Evolutionary conservation across 2,888 invertebrate genomes (phyloP), one percentile per base, ranked within the genome.

Genomic region (Argyra leucocephala): DNA sequence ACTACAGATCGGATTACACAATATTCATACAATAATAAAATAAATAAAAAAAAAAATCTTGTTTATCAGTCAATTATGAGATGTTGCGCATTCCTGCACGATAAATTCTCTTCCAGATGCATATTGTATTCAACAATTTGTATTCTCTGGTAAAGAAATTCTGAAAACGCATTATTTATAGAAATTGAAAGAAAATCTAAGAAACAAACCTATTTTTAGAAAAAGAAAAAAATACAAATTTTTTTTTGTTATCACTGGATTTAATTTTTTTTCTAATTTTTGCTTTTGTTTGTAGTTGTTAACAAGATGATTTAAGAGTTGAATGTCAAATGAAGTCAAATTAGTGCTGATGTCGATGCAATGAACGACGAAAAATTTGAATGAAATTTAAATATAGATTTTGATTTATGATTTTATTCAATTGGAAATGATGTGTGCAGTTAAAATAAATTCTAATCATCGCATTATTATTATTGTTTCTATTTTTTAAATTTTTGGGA

Each of bases 1-100:
- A 48, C 12, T 18, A 48, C 12, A 48, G 12, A 48, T 48, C 48
- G 18, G 5, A 48, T 48, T 48, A 48, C 48, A 48, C n/a, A n/a
- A n/a, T n/a, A n/a, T n/a, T n/a, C n/a, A n/a, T n/a, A n/a, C n/a
- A n/a, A n/a, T n/a, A n/a, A n/a, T n/a, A n/a, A n/a, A n/a, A n/a
- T n/a, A n/a, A n/a, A n/a, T n/a, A n/a, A n/a, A n/a, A n/a, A 48
- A 5, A 15, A 48, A 48, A 48, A 48, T 48, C 48, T 48, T 48
- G 48, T 48, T 48, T n/a, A 48, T 48, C 48, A 48, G 48, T 48
- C 48, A 48, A 48, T 48, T 48, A 48, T 48, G 48, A 48, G 48
- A 48, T 48, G 48, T 48, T 48, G 48, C n/a, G n/a, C 48, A 48
- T 48, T 48, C 48, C 48, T 31, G 48, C n/a, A 48, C n/a, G n/a